Conservation (phyloP, 2,888 invertebrate genomes). For the Dichetophora obliterata region DNA sequence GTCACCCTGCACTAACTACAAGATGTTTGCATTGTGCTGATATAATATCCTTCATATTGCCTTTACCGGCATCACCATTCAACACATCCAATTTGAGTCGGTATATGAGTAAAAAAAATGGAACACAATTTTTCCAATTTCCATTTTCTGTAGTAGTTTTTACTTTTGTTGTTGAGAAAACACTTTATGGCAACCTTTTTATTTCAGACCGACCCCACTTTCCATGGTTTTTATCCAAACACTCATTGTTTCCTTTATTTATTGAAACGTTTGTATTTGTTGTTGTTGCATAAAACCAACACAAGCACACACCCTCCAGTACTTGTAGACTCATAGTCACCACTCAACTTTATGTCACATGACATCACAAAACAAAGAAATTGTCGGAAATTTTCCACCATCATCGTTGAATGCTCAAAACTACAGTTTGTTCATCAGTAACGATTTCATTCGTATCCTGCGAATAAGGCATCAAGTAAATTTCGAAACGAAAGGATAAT, state of each 20-base stretch:
- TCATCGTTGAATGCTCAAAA: slow-evolving; percentile 20
- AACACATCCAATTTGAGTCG: slow-evolving; percentile 13
- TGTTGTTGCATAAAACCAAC: background rate
- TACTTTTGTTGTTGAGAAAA: slow-evolving; percentile 7
- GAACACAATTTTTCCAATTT: slow-evolving; percentile 23
- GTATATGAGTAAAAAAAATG: background rate
- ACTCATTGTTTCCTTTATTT: too few relatives aligned
- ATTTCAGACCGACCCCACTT: background rate
- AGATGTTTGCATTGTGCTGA: background rate
- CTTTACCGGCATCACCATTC: background rate
- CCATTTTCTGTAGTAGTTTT: slow-evolving; percentile 13
- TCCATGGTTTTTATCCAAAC: background rate
- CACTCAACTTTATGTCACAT: slow-evolving; percentile 12
- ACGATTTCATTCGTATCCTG: slow-evolving; percentile 18
- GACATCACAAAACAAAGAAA: slow-evolving; percentile 19
- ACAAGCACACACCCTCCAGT: background rate
- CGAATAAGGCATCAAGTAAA: slow-evolving; percentile 6
- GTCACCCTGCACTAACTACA: background rate
- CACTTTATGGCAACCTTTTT: background rate
- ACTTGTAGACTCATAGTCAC: background rate
- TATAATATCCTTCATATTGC: background rate
- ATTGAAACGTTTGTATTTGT: background rate
- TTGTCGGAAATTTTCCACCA: slow-evolving; percentile 34
- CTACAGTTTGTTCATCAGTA: background rate
- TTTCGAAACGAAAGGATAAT: slow-evolving; percentile 38